Percentiles rank a stretch among this genome's conserved stretches.
Evolutionary conservation across 2,113 vertebrate genomes (phyloP).

Genomic region (Eurypyga helias): DNA sequence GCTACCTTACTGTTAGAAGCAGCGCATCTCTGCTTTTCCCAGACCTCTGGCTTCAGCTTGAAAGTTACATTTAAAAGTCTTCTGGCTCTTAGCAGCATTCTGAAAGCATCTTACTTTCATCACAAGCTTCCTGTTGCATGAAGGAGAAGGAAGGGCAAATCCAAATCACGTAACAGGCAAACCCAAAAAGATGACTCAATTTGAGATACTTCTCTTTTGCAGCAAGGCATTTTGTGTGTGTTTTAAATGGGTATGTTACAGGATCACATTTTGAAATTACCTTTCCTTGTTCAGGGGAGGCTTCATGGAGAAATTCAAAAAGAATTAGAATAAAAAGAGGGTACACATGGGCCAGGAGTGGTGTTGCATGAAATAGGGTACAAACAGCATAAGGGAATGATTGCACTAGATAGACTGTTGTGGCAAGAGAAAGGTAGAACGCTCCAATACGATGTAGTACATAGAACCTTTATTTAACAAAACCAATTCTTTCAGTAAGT

Average conservation of each 20-base stretch:
- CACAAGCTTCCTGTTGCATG: neutral
- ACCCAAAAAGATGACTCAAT: neutral
- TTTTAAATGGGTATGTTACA: neutral
- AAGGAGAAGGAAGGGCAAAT: neutral
- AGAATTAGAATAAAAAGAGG: neutral
- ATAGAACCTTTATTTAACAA: neutral
- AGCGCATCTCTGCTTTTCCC: neutral
- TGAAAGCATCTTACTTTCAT: neutral
- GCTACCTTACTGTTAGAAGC: constrained; percentile 27
- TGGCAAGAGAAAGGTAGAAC: neutral
- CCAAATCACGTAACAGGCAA: neutral
- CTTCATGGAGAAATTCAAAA: neutral
- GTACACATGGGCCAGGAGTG: neutral
- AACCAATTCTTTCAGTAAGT: neutral
- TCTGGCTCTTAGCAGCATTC: neutral
- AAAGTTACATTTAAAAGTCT: neutral
- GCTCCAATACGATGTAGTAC: neutral
- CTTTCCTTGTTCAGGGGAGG: neutral
- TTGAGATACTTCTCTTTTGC: neutral
- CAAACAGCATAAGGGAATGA: neutral
- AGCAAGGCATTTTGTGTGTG: neutral
- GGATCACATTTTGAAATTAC: neutral
- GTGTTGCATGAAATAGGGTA: neutral
- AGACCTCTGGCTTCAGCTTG: constrained; percentile 21
- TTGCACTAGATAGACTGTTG: neutral